A percentile compares a stretch with the other conserved stretches of the same genome.
Conservation (phyloP, 2,113 vertebrate species). For the Poeciliopsis turrubarensis region DNA sequence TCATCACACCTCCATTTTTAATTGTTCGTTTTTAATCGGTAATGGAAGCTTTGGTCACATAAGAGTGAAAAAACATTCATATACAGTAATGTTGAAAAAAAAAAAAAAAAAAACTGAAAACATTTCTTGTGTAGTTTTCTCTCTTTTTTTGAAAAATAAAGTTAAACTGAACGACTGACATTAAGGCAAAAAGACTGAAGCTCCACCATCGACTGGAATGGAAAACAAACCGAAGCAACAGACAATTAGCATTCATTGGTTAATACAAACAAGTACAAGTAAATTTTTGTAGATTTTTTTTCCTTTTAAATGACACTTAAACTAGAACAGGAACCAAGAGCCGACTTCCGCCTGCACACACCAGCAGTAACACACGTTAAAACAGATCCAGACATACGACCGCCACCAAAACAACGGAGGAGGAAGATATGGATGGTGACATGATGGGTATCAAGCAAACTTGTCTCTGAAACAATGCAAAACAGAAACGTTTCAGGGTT, state of each 20-base stretch:
- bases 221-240: slow-evolving; percentile 59
- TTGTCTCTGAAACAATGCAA: background rate
- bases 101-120: slow-evolving; percentile 36
- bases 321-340: slow-evolving; percentile 42
- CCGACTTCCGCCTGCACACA: slow-evolving; percentile 34
- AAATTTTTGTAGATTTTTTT: background rate
- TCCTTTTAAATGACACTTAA: slow-evolving; percentile 53
- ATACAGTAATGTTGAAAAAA: slow-evolving; percentile 47
- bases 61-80: slow-evolving; percentile 71
- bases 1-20: slow-evolving; percentile 39
- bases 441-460: background rate
- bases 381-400: slow-evolving; percentile 22
- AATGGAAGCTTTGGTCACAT: slow-evolving; percentile 74
- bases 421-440: background rate
- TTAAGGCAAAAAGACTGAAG: slow-evolving; percentile 93
- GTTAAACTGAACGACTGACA: slow-evolving; percentile 80
- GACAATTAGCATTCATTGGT: slow-evolving; percentile 73
- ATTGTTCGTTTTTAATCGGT: slow-evolving; percentile 17
- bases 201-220: slow-evolving; percentile 79
- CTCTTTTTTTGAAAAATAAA: slow-evolving; percentile 81
- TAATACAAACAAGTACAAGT: slow-evolving; percentile 67
- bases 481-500: background rate
- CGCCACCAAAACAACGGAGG: slow-evolving; percentile 2
- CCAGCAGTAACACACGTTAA: slow-evolving; percentile 51
- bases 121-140: slow-evolving; percentile 54